Conservation (phyloP, 1,140 invertebrate species). For the Lepidurus packardi region DNA sequence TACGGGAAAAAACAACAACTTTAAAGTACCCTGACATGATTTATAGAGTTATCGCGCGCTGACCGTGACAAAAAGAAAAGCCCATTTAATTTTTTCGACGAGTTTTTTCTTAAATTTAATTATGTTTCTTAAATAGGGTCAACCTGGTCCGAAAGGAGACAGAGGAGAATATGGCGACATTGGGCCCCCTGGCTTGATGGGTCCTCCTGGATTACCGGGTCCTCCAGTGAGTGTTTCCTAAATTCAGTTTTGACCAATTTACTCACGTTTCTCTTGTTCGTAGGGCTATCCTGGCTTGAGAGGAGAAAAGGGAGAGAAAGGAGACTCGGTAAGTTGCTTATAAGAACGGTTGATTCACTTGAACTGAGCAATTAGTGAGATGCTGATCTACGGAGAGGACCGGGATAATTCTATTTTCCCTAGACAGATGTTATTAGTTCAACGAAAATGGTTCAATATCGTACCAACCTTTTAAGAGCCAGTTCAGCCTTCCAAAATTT, state of each 20-base stretch:
- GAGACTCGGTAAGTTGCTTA: conserved; percentile 71
- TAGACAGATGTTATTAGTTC: too few species aligned
- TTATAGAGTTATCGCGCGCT: neutral
- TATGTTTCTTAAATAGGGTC: conserved; percentile 52
- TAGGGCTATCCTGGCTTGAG: conserved; percentile 81
- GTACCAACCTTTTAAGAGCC: too few species aligned
- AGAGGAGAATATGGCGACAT: conserved; percentile 87
- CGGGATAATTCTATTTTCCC: too few species aligned
- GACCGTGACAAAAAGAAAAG: neutral
- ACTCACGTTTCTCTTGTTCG: conserved; percentile 26
- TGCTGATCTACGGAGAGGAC: too few species aligned
- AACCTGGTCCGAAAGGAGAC: conserved; percentile 75
- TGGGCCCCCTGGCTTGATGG: conserved; percentile 78
- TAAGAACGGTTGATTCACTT: neutral
- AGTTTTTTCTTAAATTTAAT: neutral
- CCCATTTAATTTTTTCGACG: neutral
- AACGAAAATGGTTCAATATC: too few species aligned
- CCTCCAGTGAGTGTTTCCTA: conserved; percentile 45
- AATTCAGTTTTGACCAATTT: neutral
- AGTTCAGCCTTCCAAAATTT: too few species aligned
- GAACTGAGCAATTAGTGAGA: too few species aligned
- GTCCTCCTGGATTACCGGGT: conserved; percentile 72
- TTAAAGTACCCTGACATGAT: neutral
- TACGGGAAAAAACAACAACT: neutral
- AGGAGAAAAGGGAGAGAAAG: conserved; percentile 85